Evolutionary conservation across 2,113 vertebrate genomes (phyloP).

Genomic region (Haemorhous mexicanus): DNA sequence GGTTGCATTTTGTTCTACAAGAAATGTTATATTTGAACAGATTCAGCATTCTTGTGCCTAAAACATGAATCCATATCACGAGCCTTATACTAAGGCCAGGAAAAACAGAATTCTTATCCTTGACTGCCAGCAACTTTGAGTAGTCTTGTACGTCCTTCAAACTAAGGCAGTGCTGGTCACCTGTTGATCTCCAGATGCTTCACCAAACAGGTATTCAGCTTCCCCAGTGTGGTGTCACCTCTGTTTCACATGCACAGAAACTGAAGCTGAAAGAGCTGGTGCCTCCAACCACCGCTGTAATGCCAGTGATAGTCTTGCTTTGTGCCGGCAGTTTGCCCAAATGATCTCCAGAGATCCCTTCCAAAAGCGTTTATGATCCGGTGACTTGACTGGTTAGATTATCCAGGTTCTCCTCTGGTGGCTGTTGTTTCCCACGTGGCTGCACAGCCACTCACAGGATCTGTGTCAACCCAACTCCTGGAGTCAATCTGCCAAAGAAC

Average conservation of each 20-base stretch:
- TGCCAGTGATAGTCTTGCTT: background rate
- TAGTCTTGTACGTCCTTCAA: background rate
- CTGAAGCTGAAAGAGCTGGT: background rate
- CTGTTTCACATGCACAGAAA: background rate
- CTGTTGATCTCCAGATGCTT: background rate
- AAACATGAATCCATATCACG: background rate
- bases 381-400: background rate
- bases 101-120: background rate
- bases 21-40: background rate
- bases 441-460: background rate
- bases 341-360: background rate
- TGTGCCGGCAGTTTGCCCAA: background rate
- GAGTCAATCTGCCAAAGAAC: background rate
- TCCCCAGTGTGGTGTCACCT: background rate
- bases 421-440: background rate
- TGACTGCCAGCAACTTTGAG: background rate
- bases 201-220: background rate
- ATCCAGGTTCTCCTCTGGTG: background rate
- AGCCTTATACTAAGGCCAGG: background rate
- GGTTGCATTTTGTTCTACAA: too few species aligned
- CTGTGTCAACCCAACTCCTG: background rate
- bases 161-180: background rate
- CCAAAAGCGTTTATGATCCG: background rate
- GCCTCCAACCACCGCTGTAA: background rate
- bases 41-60: background rate